Base-by-base conservation (phyloP, 2,888 invertebrate genomes). In the Rhagonycha fulva region DNA sequence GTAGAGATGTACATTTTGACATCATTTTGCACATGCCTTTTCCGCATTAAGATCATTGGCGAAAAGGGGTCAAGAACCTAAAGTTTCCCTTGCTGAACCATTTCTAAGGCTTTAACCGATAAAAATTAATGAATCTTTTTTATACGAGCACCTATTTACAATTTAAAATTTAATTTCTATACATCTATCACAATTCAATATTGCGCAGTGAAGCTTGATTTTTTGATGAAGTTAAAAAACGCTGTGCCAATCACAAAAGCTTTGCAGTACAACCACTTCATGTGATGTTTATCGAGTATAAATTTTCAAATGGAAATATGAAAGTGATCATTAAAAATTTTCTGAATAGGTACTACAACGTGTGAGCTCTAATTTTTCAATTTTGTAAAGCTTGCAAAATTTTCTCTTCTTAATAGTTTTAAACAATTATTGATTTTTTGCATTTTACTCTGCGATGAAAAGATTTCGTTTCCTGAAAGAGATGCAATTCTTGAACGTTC, bases 1-100 rank as follows among this genome's bases (percentile, higher is more conserved):
- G 32, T 62, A 14, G n/a, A 71, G 71, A 28, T 32, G 19, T 60
- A 62, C 32, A 66, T 72, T 72, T 72, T 72, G 72, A 72, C 72
- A 72, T 72, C 62, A 12, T 68, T 47, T 19, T 71, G 62, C 75
- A 76, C 75, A 71, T 76, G 75, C 69, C 72, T 72, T 72, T 62
- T 28, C 72, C 68, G 71, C 63, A 68, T 72, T 68, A 28, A 47
- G 62, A 69, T 68, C 68, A 72, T 76, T 72, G 72, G 69, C 69
- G 75, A 69, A 72, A 76, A 26, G 63, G 63, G 71, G 68, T 76
- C 47, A 76, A 61, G 30, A 63, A 68, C 63, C 69, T 62, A 62
- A 69, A 63, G 12, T 32, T 63, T 66, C 24, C 23, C 12, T 66
- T 7, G 24, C 24, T 7, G 47, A 47, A 47, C 47, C 47, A n/a